These are phyloP conservation scores for Phrynosoma platyrhinos DNA, from an alignment of 2,113 vertebrate species.

Conservation along the genomic window DNA sequence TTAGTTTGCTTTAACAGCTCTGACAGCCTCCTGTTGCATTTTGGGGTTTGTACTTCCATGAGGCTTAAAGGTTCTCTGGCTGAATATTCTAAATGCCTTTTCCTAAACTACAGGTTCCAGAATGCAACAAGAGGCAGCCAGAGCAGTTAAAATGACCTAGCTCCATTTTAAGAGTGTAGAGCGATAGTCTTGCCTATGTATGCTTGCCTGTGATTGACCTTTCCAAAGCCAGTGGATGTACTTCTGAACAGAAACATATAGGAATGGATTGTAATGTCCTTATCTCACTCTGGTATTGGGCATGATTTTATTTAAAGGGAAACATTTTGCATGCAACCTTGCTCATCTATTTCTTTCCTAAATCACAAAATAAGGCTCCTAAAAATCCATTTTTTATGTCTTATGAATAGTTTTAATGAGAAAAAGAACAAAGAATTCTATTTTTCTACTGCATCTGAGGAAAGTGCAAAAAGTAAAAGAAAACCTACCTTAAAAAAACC, in stretches of 20 bases:
- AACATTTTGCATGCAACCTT: constrained; percentile 39
- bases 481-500: background rate
- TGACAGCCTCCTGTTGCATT: too few relatives aligned
- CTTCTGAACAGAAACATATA: background rate
- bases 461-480: constrained; percentile 3
- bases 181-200: too few relatives aligned
- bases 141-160: too few relatives aligned
- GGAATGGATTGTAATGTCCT: constrained; percentile 1
- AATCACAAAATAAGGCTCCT: constrained; percentile 40
- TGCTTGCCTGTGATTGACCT: too few relatives aligned
- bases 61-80: too few relatives aligned
- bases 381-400: background rate
- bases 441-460: constrained; percentile 16
- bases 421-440: constrained; percentile 36
- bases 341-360: background rate
- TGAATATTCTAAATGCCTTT: too few relatives aligned
- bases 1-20: too few relatives aligned
- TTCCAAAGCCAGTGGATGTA: too few relatives aligned
- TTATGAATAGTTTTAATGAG: constrained; percentile 40
- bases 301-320: constrained; percentile 51
- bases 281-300: constrained; percentile 34
- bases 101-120: too few relatives aligned
- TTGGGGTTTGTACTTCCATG: too few relatives aligned
- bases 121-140: too few relatives aligned
- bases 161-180: too few relatives aligned